Evolutionary conservation across 2,888 invertebrate species (phyloP).

Genomic region (Plagodis pulveraria): DNA sequence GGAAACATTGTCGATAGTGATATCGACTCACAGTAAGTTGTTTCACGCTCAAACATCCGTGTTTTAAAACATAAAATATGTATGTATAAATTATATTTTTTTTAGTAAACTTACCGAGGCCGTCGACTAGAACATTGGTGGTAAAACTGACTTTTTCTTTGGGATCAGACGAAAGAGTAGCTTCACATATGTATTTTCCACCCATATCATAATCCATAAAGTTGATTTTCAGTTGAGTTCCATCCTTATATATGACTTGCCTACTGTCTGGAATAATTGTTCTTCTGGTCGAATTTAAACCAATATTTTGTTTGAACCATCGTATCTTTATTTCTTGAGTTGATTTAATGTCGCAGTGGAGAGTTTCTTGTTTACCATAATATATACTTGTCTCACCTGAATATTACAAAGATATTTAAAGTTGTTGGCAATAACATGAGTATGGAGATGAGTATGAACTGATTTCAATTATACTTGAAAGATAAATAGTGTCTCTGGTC

Average conservation of each 20-base stretch:
- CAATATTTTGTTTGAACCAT: slow-evolving; percentile 25
- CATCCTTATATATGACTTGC: not conserved
- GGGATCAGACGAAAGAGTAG: slow-evolving; percentile 9
- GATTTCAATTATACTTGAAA: too few species aligned
- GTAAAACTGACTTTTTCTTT: slow-evolving; percentile 6
- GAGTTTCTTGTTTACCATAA: slow-evolving; percentile 19
- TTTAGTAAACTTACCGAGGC: slow-evolving; percentile 20
- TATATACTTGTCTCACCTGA: slow-evolving; percentile 14
- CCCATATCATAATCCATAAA: slow-evolving; percentile 19
- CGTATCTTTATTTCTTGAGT: slow-evolving; percentile 17
- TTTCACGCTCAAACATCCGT: too few species aligned
- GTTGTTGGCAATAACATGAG: too few species aligned
- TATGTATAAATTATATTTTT: too few species aligned
- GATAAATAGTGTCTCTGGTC: too few species aligned
- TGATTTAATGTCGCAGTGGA: slow-evolving; percentile 30
- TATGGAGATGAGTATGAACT: too few species aligned
- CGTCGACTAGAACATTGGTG: slow-evolving; percentile 16
- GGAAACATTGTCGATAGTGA: too few species aligned
- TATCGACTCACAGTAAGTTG: too few species aligned
- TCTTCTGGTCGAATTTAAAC: slow-evolving; percentile 1
- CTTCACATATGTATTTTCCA: slow-evolving; percentile 35
- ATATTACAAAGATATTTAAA: not conserved
- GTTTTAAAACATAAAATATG: too few species aligned
- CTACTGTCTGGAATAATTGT: not conserved
- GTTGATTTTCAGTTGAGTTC: slow-evolving; percentile 24